A percentile compares a stretch with the other conserved stretches of the same genome.
phyloP scores from a whole-genome alignment of 2,113 vertebrate genomes.

The Corythaeola cristata region DNA sequence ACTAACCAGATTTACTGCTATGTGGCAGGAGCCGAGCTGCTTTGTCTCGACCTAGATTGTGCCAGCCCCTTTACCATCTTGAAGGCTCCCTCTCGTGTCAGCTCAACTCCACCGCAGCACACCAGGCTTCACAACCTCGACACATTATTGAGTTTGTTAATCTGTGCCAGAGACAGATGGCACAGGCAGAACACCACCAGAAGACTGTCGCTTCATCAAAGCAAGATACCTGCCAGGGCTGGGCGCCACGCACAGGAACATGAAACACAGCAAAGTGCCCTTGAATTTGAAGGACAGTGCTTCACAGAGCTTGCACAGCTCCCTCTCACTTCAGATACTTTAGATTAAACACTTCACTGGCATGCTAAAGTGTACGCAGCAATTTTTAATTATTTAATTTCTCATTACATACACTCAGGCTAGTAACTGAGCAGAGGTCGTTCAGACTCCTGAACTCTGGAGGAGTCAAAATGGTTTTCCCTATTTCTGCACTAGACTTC shows the following conservation, averaged over 20 bases:
- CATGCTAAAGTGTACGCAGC: neutral
- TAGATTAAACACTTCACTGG: neutral
- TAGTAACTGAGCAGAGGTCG: neutral
- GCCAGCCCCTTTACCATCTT: neutral
- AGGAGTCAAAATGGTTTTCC: neutral
- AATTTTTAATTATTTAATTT: neutral
- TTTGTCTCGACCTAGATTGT: neutral
- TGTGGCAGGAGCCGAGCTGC: neutral
- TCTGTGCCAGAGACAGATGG: neutral
- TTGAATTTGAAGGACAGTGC: neutral
- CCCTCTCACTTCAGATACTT: neutral
- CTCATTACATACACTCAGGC: neutral
- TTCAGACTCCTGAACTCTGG: neutral
- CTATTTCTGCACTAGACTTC: neutral
- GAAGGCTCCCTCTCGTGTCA: rapidly evolving
- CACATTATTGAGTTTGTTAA: neutral
- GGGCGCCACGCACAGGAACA: neutral
- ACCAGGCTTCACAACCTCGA: neutral
- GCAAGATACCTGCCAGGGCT: neutral
- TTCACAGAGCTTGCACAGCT: neutral
- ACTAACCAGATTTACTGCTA: neutral
- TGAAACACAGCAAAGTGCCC: neutral
- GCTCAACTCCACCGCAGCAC: neutral
- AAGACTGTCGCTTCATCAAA: neutral
- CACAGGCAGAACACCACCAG: neutral